Percentiles rank a stretch among this genome's conserved stretches.
Evolutionary conservation across 1,140 invertebrate genomes (phyloP).

Genomic region (Diorhabda carinulata): DNA sequence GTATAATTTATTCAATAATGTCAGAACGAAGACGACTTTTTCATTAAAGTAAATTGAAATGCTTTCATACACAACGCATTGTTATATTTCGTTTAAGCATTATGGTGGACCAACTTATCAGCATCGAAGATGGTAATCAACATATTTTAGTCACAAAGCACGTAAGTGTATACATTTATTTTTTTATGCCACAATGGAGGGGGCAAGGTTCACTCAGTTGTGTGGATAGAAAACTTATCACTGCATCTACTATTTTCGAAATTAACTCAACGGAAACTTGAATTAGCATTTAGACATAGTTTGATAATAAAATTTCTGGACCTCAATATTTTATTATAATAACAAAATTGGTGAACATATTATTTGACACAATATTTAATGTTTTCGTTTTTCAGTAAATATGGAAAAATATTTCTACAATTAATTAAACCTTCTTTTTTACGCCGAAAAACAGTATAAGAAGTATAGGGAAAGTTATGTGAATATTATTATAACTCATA

Average conservation of each 20-base stretch:
- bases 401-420: too few species aligned
- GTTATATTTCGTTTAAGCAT: slow-evolving; percentile 10
- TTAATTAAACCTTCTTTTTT: too few species aligned
- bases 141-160: slow-evolving; percentile 10
- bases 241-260: slow-evolving; percentile 32
- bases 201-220: slow-evolving; percentile 39
- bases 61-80: slow-evolving; percentile 3
- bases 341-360: too few species aligned
- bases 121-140: neutral
- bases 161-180: neutral
- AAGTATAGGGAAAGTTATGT: too few species aligned
- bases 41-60: slow-evolving; percentile 10
- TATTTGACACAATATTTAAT: too few species aligned
- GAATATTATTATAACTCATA: too few species aligned
- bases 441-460: too few species aligned
- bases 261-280: slow-evolving; percentile 4
- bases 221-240: slow-evolving; percentile 34
- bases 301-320: too few species aligned
- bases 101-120: slow-evolving; percentile 1
- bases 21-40: slow-evolving; percentile 1
- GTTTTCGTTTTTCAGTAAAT: too few species aligned
- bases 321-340: too few species aligned
- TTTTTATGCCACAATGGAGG: slow-evolving; percentile 42
- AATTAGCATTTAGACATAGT: too few species aligned
- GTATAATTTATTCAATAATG: slow-evolving; percentile 3